Base-by-base conservation (phyloP, 2,888 invertebrate species). In the Brachylomia viminalis region DNA sequence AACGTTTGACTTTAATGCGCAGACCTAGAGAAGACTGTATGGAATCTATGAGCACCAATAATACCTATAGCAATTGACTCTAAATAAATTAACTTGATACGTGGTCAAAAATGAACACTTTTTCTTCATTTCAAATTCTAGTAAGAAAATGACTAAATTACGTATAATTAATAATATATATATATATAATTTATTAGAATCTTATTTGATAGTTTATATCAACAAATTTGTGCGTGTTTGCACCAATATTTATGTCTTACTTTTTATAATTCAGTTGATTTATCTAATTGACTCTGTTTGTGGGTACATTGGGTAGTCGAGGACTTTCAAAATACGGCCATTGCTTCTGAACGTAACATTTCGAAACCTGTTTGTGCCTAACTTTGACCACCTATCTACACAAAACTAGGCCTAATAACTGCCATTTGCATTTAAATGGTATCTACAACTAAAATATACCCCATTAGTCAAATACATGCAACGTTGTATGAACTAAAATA, bases 351-450 rank as follows among this genome's bases (percentile, higher is more conserved):
- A 64, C 61, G 17, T 47, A 64, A 59, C 71, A 49, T 59, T 13
- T n/a, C n/a, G n/a, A 67, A 70, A 72, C 70, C 61, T 23, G 56
- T 56, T 64, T 15, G 11, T 64, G 38, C 20, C 45, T 73, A 70
- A 75, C 75, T 75, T 70, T 38, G 68, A 54, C 66, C 69, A 72
- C 54, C 68, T 72, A 74, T 66, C 67, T 23, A 27, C 47, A 76
- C 79, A 77, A 80, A 83, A 84, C 70, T 72, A 62, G 75, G 42
- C 65, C 61, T 89, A 89, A 90, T 90, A 84, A 86, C 85, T 70
- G 77, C 68, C 79, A 91, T 91, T 90, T 88, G 83, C 88, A 89
- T 89, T 85, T 75, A 86, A 89, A 91, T 89, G 83, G 80, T 80
- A 79, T 85, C 84, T 79, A 77, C 67, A 85, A 83, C 79, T 81